Evolutionary conservation across 2,797 vertebrate genomes (phyloP).

Genomic region (Leptoclinus maculatus): DNA sequence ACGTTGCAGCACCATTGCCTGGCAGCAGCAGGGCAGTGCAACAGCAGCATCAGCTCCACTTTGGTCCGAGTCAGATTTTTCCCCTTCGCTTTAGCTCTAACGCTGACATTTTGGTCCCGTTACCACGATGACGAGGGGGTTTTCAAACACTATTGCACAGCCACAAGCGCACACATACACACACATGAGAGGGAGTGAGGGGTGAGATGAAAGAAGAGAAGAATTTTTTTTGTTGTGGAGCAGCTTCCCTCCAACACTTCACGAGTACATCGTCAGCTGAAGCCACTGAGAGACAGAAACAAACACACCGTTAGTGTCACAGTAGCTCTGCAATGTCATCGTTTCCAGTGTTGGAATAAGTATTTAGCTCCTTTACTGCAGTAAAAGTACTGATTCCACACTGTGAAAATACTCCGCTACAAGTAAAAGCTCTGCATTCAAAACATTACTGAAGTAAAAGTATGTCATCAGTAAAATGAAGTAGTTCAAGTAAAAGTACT

Average conservation of each 20-base stretch:
- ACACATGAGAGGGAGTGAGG: background rate
- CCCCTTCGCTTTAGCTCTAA: background rate
- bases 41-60: background rate
- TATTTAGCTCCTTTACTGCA: no score
- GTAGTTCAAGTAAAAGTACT: background rate
- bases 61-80: conserved; percentile 19
- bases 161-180: background rate
- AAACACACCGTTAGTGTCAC: background rate
- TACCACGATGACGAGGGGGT: conserved; percentile 6
- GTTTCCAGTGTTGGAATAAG: no score
- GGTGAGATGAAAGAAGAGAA: background rate
- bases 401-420: background rate
- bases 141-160: conserved; percentile 11
- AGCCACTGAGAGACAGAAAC: conserved; percentile 86
- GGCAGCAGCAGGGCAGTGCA: conserved; percentile 27
- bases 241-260: conserved; percentile 49
- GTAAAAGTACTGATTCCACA: background rate
- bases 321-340: background rate
- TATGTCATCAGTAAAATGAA: background rate
- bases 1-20: conserved; percentile 14
- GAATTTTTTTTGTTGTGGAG: background rate
- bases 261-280: conserved; percentile 95
- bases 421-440: background rate
- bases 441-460: background rate
- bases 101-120: conserved; percentile 36